Percentiles rank a stretch among this genome's conserved stretches.
phyloP scores from a whole-genome alignment of 2,113 vertebrate genomes.

The Holacanthus passer region DNA sequence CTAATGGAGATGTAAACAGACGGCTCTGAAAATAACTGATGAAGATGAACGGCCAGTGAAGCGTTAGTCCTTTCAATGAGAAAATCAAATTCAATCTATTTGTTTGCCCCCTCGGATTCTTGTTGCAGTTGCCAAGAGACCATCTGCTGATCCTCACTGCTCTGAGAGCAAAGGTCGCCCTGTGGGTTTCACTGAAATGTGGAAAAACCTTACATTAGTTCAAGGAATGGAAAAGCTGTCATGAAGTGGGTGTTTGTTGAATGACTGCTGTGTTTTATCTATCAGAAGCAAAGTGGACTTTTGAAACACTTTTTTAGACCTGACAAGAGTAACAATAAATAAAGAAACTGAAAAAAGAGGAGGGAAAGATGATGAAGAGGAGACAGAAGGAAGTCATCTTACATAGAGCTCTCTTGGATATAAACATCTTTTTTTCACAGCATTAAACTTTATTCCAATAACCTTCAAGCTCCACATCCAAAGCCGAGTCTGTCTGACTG shows the following conservation, averaged over 20 bases:
- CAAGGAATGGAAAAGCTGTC: slow-evolving; percentile 13
- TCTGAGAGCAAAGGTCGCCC: slow-evolving; percentile 41
- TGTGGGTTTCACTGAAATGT: slow-evolving; percentile 21
- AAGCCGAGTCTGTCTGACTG: slow-evolving; percentile 40
- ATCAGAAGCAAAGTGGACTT: background rate
- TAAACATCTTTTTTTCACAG: background rate
- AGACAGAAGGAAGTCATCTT: slow-evolving; percentile 1
- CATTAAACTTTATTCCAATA: slow-evolving; percentile 30
- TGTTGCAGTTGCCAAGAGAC: slow-evolving; percentile 53
- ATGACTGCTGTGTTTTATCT: slow-evolving; percentile 6
- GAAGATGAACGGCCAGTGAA: slow-evolving; percentile 1
- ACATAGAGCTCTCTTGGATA: background rate
- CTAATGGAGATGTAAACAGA: background rate
- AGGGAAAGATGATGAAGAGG: background rate
- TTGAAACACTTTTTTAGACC: background rate
- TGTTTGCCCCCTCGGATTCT: slow-evolving; percentile 46
- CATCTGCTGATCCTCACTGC: slow-evolving; percentile 38
- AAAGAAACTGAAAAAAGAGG: background rate
- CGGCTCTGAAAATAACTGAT: slow-evolving; percentile 16
- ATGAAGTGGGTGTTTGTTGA: slow-evolving; percentile 28
- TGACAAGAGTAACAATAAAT: slow-evolving; percentile 12
- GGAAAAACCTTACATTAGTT: slow-evolving; percentile 27
- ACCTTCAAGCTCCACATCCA: slow-evolving; percentile 42
- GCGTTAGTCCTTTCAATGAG: slow-evolving; percentile 13
- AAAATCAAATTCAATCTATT: slow-evolving; percentile 42